These are phyloP conservation scores for Leptatherina wallacei DNA, from an alignment of 2,797 vertebrate genomes.

Conservation along the genomic window DNA sequence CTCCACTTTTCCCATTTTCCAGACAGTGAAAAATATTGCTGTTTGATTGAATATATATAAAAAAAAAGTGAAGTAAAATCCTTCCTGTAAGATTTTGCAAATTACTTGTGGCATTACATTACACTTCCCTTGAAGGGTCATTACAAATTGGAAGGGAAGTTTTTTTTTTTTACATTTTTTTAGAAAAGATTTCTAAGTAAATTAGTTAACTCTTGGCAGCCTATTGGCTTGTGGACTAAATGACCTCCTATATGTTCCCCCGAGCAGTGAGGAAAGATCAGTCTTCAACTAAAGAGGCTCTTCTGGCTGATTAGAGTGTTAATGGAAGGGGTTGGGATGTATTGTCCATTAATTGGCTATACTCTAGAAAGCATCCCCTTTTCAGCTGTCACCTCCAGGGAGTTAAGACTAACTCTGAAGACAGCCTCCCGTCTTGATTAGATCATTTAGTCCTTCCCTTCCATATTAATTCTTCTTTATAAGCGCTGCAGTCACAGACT, in stretches of 20 bases:
- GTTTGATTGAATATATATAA: neutral
- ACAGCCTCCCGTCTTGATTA: constrained; percentile 43
- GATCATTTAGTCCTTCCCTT: constrained; percentile 41
- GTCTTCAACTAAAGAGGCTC: constrained; percentile 51
- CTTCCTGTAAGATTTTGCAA: neutral
- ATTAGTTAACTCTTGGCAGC: constrained; percentile 27
- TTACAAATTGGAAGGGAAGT: neutral
- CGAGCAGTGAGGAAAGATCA: constrained; percentile 30
- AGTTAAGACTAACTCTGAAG: constrained; percentile 39
- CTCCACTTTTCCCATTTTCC: neutral
- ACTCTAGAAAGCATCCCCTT: constrained; percentile 56
- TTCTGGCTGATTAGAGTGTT: constrained; percentile 66
- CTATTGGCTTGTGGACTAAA: constrained; percentile 43
- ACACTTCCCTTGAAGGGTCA: neutral
- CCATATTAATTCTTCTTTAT: constrained; percentile 46
- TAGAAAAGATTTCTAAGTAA: constrained; percentile 10
- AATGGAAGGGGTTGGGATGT: constrained; percentile 60
- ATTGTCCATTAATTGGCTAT: constrained; percentile 67
- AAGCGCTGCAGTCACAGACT: constrained; percentile 31
- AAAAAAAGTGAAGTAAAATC: neutral
- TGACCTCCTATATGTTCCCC: constrained; percentile 37
- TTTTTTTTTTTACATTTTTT: neutral
- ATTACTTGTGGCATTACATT: neutral
- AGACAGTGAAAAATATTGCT: neutral
- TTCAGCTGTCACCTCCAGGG: constrained; percentile 46